Base-by-base conservation (phyloP, 2,797 vertebrate genomes). In the Rhinatrema bivittatum region DNA sequence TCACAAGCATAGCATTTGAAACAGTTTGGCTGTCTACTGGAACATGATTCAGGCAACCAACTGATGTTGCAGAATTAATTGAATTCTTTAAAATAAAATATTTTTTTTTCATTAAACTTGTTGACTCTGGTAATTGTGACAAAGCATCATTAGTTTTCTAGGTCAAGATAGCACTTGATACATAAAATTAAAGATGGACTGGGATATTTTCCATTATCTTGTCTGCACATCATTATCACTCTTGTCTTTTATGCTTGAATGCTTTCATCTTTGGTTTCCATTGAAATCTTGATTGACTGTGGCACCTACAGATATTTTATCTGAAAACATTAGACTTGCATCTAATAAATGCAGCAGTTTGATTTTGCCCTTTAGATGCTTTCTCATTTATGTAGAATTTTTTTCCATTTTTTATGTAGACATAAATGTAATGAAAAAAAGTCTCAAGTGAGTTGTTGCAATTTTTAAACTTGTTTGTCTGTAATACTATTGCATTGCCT, bases 221-320 rank as follows among this genome's bases (percentile, higher is more conserved):
- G 81, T 90, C 87, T 87, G 68, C 74, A 71, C 70, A 78, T 88
- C 76, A 67, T 91, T 87, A 84, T 82, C 76, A 72, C 69, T 64
- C 58, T 76, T 84, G 80, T 81, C 81, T 85, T 88, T 88, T 87
- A 86, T 87, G 88, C 87, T 70, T 82, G 80, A 72, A 63, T 81
- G 80, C 84, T 74, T 86, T 81, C 78, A 77, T 85, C 83, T 90
- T 70, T 79, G 62, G 64, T 76, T 84, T 76, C 72, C 70, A 72
- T 79, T 87, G 85, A 87, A 86, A 87, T 87, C 71, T 82, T 89
- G 87, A 90, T 89, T 89, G 83, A 89, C 84, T 90, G 75, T 83
- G 76, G 73, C 49, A 78, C 76, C 74, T 86, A 82, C 77, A 87
- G 78, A 85, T 86, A 85, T 74, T 79, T 75, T 79, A 77, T 75